phyloP scores from a whole-genome alignment of 1,140 invertebrate genomes.

The Penaeus chinensis region DNA sequence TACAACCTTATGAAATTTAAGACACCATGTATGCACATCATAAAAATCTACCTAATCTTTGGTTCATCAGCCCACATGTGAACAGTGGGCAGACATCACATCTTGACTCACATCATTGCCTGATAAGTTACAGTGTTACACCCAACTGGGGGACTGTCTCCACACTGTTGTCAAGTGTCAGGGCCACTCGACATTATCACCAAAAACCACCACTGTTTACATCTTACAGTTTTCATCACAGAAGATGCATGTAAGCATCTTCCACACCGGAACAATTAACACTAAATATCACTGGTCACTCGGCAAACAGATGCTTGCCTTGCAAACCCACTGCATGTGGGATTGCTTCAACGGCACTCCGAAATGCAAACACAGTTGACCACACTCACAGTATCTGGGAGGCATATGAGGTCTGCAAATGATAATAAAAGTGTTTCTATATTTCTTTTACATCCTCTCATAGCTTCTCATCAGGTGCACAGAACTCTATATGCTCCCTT shows the following conservation, averaged over 20 bases:
- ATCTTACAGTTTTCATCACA: constrained; percentile 44
- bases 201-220: constrained; percentile 34
- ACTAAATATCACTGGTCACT: constrained; percentile 55
- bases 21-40: constrained; percentile 58
- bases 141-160: constrained; percentile 29
- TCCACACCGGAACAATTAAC: constrained; percentile 48
- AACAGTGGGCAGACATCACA: constrained; percentile 46
- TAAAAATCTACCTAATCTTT: constrained; percentile 62
- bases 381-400: constrained; percentile 34
- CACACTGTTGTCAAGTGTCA: constrained; percentile 42
- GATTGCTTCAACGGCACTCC: constrained; percentile 19
- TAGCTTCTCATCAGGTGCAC: too few species aligned
- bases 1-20: constrained; percentile 61
- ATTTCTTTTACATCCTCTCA: constrained; percentile 18
- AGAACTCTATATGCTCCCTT: constrained; percentile 1
- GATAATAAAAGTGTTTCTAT: constrained; percentile 26
- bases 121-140: constrained; percentile 40
- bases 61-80: constrained; percentile 46
- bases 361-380: constrained; percentile 53
- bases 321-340: background rate
- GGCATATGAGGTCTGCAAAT: constrained; percentile 24
- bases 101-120: constrained; percentile 45
- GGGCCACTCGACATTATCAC: constrained; percentile 41
- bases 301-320: constrained; percentile 32
- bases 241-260: constrained; percentile 35